Base-by-base conservation (phyloP, 1,140 invertebrate species). In the Leptinotarsa undecemlineata region DNA sequence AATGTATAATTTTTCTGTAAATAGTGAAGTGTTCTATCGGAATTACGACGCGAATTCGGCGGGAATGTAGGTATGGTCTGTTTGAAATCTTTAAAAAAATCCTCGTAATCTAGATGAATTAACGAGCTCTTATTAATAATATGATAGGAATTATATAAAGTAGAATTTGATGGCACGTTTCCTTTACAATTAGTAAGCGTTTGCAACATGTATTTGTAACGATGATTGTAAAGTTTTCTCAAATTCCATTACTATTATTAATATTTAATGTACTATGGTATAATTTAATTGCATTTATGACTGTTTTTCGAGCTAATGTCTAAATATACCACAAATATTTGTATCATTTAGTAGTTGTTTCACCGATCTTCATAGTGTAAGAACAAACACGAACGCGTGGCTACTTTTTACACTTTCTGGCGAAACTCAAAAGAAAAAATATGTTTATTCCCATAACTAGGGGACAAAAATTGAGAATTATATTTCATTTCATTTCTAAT, bases 141-240 rank as follows among this genome's bases (percentile, higher is more conserved):
- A 57, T 57, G n/a, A 57, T 57, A 57, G 51, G 51, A 57, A 15
- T 57, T 57, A 57, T 57, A 81, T 75, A 80, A 77, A 76, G 78
- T 81, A 81, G 80, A 81, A 79, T 79, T 81, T 80, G 80, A 80
- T 78, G 77, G 80, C 80, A 81, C 80, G 77, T 75, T 79, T 80
- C 74, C 72, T 78, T 78, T 76, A 57, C 51, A 57, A 57, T 57
- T 57, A 57, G 51, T 57, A n/a, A 57, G 51, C 17, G n/a, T 57
- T 5, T 57, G 51, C 51, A 57, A 57, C 51, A 57, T 57, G 51
- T 57, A 57, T 57, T 57, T 57, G 51, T 66, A 67, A 72, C 75
- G 78, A 78, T 80, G 78, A 81, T 81, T 82, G 81, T 82, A 81
- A 78, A 82, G 79, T 79, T 81, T 79, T 78, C 72, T 75, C 76